These are phyloP conservation scores for Laticauda colubrina DNA, from an alignment of 2,113 vertebrate genomes.

Conservation along the genomic window DNA sequence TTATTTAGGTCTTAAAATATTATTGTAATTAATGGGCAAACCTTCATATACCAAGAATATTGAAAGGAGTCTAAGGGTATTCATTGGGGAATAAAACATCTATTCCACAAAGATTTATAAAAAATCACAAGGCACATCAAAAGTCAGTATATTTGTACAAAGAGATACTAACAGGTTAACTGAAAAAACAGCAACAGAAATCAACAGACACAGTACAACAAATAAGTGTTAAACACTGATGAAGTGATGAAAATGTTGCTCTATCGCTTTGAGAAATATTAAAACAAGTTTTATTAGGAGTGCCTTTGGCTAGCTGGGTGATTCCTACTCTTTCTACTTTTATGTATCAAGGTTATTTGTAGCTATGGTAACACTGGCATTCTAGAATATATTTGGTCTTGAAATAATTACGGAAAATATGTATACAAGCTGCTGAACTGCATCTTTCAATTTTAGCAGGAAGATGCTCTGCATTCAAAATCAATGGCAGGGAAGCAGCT, in stretches of 20 bases:
- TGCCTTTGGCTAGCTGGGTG: background rate
- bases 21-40: background rate
- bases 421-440: constrained; percentile 58
- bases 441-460: constrained; percentile 49
- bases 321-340: constrained; percentile 33
- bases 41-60: background rate
- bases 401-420: constrained; percentile 56
- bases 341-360: constrained; percentile 28
- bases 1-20: background rate
- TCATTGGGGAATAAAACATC: background rate
- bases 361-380: constrained; percentile 54
- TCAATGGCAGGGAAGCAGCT: constrained; percentile 16
- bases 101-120: background rate
- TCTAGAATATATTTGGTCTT: constrained; percentile 48
- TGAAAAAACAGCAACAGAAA: background rate
- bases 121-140: background rate
- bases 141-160: background rate
- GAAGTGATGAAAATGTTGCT: constrained; percentile 19
- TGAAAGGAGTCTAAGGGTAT: background rate
- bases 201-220: background rate
- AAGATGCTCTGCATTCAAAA: constrained; percentile 48
- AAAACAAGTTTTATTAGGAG: constrained; percentile 8
- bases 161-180: background rate
- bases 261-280: constrained; percentile 14
- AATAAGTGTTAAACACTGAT: background rate